Evolutionary conservation across 2,888 invertebrate genomes (phyloP), one percentile per base, ranked within the genome.

Genomic region (Molanna angustata): DNA sequence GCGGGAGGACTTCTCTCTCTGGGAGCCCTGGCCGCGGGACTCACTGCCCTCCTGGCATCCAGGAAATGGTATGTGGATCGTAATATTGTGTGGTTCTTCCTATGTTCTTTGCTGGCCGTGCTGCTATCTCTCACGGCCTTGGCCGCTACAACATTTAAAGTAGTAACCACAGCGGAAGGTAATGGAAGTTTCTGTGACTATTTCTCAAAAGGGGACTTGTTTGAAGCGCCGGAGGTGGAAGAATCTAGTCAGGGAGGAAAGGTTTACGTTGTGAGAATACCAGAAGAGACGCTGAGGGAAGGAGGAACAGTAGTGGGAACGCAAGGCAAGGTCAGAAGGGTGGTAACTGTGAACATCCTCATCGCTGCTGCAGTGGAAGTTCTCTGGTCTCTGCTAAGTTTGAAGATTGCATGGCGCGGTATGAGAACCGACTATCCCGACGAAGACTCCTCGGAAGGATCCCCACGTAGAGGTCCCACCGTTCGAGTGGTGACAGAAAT

Each of bases 31-130:
- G 70, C 72, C 0, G 76, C 79, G 0, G 80, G 80, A 1, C 52
- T 78, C 2, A 71, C 80, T 0, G 82, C 82, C 1, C 70, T 83
- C 9, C 64, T 84, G 40, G 84, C 85, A 1, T 84, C 84, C 63
- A 78, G 80, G 27, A 69, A 75, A 57, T 85, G 85, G 85, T 85
- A 85, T 64, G 78, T 83, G 40, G 84, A 85, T 62, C 74, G 76
- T 52, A 83, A 85, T 63, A 84, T 85, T 60, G 75, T 76, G 1
- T 79, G 80, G 72, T 72, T 85, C 59, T 83, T 84, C 60, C 65
- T 77, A 40, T 74, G 79, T 55, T 80, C 81, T 0, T 65, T 76
- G 18, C 63, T 83, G 50, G 80, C 83, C 0, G 72, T 78, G 0
- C 11, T 79, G 1, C 72, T 79, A 1, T 78, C 84, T 0, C 62